Evolutionary conservation across 2,113 vertebrate genomes (phyloP).

Genomic region (Machaerirhynchus nigripectus): DNA sequence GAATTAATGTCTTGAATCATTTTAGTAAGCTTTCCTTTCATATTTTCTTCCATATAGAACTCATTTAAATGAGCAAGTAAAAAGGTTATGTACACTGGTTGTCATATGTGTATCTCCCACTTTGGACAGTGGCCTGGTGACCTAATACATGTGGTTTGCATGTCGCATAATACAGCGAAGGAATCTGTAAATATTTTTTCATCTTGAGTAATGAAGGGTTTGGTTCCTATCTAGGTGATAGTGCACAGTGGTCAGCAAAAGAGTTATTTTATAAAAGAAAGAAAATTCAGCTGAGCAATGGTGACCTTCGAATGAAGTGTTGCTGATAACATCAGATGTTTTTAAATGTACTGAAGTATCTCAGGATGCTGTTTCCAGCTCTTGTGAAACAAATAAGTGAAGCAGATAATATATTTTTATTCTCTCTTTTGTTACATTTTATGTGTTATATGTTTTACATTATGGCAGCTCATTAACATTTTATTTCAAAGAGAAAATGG

Average conservation of each 20-base stretch:
- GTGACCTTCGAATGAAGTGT: fast-evolving
- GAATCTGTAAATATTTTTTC: neutral
- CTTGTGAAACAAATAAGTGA: neutral
- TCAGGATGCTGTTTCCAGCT: neutral
- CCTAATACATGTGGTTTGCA: neutral
- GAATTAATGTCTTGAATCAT: neutral
- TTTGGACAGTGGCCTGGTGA: neutral
- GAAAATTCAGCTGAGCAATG: fast-evolving
- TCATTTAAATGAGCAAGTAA: neutral
- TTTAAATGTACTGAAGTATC: neutral
- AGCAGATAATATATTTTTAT: neutral
- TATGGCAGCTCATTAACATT: neutral
- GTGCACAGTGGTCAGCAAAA: neutral
- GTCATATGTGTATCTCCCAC: neutral
- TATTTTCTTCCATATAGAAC: neutral
- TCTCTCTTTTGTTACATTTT: neutral
- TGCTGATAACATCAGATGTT: neutral
- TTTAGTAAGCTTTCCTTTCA: neutral
- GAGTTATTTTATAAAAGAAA: neutral
- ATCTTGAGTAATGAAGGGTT: neutral
- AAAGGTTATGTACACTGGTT: neutral
- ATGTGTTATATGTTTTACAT: neutral
- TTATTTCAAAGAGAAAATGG: neutral
- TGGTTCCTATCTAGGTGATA: neutral
- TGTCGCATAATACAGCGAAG: neutral